Conservation (phyloP, 2,888 invertebrate genomes). For the Hyppa rectilinea region DNA sequence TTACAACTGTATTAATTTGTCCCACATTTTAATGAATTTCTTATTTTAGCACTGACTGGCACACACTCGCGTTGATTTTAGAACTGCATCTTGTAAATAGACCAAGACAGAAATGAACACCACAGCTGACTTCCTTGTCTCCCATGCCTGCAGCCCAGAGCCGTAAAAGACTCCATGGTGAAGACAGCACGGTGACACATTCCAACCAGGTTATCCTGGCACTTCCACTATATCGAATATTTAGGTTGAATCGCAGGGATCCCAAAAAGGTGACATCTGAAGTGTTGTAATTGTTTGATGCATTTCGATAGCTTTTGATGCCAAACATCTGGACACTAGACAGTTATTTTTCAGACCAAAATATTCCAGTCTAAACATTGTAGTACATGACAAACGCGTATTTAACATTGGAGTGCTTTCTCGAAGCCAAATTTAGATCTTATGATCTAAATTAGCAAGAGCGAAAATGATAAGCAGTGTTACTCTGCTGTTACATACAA, state of each 20-base stretch:
- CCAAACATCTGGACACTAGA: constrained; percentile 43
- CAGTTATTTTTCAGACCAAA: constrained; percentile 32
- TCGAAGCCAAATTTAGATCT: constrained; percentile 58
- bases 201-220: constrained; percentile 42
- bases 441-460: constrained; percentile 46
- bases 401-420: constrained; percentile 37
- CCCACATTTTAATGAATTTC: constrained; percentile 38
- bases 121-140: constrained; percentile 58
- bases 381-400: constrained; percentile 45
- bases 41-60: constrained; percentile 62
- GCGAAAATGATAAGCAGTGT: constrained; percentile 50
- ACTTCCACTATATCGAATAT: constrained; percentile 54
- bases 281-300: constrained; percentile 37
- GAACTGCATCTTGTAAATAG: constrained; percentile 57
- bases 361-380: constrained; percentile 47
- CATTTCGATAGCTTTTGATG: constrained; percentile 51
- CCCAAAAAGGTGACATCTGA: constrained; percentile 53
- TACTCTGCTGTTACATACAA: constrained; percentile 54
- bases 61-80: constrained; percentile 72
- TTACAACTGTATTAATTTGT: constrained; percentile 42
- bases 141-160: constrained; percentile 53
- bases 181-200: constrained; percentile 52
- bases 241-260: constrained; percentile 47
- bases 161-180: constrained; percentile 47
- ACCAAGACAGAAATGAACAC: constrained; percentile 59